Base-by-base conservation (phyloP, 2,797 vertebrate species). In the Pseudochaenichthys georgianus region DNA sequence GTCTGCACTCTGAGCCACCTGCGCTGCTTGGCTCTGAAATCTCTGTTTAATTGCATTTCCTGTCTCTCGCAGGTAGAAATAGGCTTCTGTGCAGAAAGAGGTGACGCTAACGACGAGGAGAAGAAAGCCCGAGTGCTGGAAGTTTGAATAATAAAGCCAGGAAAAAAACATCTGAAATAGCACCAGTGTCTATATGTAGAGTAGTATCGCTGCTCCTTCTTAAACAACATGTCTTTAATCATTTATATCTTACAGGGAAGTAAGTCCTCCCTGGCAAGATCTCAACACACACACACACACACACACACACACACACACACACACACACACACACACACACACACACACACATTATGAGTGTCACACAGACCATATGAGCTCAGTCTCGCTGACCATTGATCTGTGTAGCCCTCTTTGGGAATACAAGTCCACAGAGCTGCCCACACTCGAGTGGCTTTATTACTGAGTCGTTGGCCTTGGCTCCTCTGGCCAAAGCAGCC, bases 11-110 rank as follows among this genome's bases (percentile, higher is more conserved):
- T 13, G 52, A 71, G 66, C 78, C 82, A 83, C 85, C 80, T 82
- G 77, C 21, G n/a, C 65, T 19, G 64, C 66, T 45, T 31, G 47
- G 68, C 31, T 82, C 81, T 81, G 69, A 80, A 77, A 80, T 64
- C 34, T 80, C 52, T 15, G 19, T 83, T 57, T 87, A 84, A 92
- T 93, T 85, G 71, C 70, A 78, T 84, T 87, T 78, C 65, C 58
- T 63, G 52, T 59, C 55, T 84, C 68, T 41, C 17, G 48, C 75
- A 80, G 81, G 71, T 84, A 71, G 51, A 77, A 80, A 84, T 80
- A 5, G 53, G 63, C 6, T 61, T 83, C 15, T 16, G 31, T 64
- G 69, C 69, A 28, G 59, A 46, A 63, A 59, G 64, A 65, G 48
- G 57, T 46, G 70, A 70, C 6, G 50, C 69, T 43, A 82, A 80